Evolutionary conservation across 2,888 invertebrate species (phyloP), one percentile per base, ranked within the genome.

Genomic region (Scaeva pyrastri): DNA sequence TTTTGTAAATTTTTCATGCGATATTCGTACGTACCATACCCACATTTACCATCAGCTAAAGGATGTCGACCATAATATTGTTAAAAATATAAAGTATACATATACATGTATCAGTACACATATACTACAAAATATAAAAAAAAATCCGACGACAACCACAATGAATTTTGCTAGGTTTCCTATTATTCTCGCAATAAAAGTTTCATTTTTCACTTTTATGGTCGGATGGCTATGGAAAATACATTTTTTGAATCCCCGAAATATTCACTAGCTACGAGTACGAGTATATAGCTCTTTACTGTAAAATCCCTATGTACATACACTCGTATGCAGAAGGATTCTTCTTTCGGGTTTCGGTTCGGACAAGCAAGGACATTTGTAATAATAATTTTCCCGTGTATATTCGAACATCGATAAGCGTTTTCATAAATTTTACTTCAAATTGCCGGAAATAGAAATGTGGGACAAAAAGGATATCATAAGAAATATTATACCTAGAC

Each of bases 161-260:
- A 86, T 74, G 73, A 77, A 82, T 81, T 82, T 74, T 23, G 71
- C 86, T 82, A 50, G 74, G 82, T 86, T 82, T 86, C 86, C 86
- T 86, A 87, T 87, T 87, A 87, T 87, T 83, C 83, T 83, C 75
- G 87, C 87, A 87, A 87, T 87, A 87, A 87, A 87, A 82, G 83
- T 83, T 82, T 87, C 83, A 87, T 87, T 87, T 87, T 87, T 87
- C 87, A 87, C 78, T 87, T 87, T 87, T 87, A 87, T 87, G 75
- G 75, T 73, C 73, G 74, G 48, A 68, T 75, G 58, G 75, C 87
- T 77, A 86, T 82, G 86, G 77, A 82, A 86, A 82, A 86, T 86
- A 78, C 70, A 86, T 74, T 7, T 82, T 86, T 77, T 66, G 77
- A 82, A 86, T 78, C 77, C 77, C 41, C 77, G 74, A 82, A 74